These are phyloP conservation scores for Parus major DNA, from an alignment of 2,113 vertebrate genomes.

Conservation along the genomic window DNA sequence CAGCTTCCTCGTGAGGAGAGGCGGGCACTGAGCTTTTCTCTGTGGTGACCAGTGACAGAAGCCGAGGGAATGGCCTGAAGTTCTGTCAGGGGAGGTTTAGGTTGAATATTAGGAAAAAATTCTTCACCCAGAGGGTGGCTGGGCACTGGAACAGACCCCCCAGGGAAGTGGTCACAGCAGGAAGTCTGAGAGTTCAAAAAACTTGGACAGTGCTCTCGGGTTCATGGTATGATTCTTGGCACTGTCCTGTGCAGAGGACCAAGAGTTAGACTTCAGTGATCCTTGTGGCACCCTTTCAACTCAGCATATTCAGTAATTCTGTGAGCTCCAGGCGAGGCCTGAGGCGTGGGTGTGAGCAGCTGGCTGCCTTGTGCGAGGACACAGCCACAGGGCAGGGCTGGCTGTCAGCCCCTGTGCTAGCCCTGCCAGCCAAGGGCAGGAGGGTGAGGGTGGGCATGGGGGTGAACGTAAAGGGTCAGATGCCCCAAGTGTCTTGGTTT, in stretches of 20 bases:
- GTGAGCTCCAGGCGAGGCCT: background rate
- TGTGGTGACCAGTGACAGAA: background rate
- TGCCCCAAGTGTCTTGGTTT: background rate
- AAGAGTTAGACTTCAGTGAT: background rate
- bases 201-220: fast-evolving
- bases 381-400: background rate
- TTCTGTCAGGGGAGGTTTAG: background rate
- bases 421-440: background rate
- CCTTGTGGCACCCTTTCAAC: background rate
- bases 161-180: background rate
- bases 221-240: background rate
- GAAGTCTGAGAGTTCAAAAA: background rate
- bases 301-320: background rate
- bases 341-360: fast-evolving
- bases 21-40: background rate
- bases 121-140: background rate
- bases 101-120: background rate
- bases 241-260: background rate
- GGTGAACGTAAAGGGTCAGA: fast-evolving
- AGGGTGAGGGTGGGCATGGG: fast-evolving
- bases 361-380: background rate
- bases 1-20: fast-evolving
- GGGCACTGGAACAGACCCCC: background rate
- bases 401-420: fast-evolving
- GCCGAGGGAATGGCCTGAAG: background rate